A percentile compares a stretch with the other conserved stretches of the same genome.
These are phyloP conservation scores for Lasioglossum morio DNA, from an alignment of 2,888 invertebrate genomes.

Conservation along the genomic window DNA sequence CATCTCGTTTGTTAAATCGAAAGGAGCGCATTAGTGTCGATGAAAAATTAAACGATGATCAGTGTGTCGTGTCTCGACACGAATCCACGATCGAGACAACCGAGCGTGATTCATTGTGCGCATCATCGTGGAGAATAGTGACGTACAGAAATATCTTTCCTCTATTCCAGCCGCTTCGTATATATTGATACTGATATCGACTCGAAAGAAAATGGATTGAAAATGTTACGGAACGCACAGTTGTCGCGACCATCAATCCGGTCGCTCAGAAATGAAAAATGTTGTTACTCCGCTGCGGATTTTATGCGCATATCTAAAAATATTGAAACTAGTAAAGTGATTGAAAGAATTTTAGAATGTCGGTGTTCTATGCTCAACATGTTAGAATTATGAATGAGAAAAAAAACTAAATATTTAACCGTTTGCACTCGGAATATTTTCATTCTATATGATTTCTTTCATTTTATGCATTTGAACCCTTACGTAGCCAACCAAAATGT, in stretches of 20 bases:
- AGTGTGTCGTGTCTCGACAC: neutral
- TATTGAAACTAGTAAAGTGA: neutral
- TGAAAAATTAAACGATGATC: constrained; percentile 37
- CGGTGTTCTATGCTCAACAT: neutral
- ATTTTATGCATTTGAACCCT: too few relatives aligned
- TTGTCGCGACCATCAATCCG: neutral
- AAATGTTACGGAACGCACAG: neutral
- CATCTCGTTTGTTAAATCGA: neutral
- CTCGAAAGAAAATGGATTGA: neutral
- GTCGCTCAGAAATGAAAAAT: neutral
- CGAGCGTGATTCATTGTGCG: constrained; percentile 10
- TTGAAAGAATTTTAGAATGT: neutral
- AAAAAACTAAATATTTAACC: too few relatives aligned
- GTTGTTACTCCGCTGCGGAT: neutral
- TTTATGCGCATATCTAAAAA: neutral
- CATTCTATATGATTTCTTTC: too few relatives aligned
- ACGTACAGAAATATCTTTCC: constrained; percentile 23
- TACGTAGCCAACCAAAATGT: too few relatives aligned
- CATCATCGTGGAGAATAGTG: neutral
- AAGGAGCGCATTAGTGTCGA: constrained; percentile 21
- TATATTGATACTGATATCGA: neutral
- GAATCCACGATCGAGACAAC: neutral
- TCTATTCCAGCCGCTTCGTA: neutral
- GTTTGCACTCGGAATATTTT: too few relatives aligned
- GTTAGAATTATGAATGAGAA: neutral